These are phyloP conservation scores for Ciconia stormi DNA, from an alignment of 2,113 vertebrate species.

Conservation along the genomic window DNA sequence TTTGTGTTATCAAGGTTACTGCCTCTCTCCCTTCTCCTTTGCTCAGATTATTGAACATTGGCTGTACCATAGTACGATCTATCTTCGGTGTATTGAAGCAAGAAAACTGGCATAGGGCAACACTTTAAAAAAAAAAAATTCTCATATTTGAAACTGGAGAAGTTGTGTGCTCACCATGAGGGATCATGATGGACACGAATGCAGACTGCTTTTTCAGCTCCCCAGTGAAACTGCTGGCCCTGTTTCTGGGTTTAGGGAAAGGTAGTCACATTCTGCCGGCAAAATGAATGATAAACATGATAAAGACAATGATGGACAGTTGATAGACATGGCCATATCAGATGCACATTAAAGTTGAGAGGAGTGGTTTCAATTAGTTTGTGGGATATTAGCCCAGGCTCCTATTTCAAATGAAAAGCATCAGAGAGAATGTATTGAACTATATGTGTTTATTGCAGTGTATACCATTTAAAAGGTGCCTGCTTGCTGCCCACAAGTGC, in stretches of 20 bases:
- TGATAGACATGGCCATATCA: neutral
- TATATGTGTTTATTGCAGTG: neutral
- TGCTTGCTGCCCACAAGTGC: neutral
- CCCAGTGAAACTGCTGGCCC: neutral
- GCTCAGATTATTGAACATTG: neutral
- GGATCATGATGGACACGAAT: neutral
- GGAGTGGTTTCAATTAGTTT: neutral
- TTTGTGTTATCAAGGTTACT: neutral
- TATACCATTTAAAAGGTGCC: neutral
- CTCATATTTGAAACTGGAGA: neutral
- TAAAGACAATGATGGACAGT: neutral
- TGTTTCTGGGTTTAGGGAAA: neutral
- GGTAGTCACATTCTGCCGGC: neutral
- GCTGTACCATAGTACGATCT: fast-evolving
- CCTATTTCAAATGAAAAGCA: neutral
- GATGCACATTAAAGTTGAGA: neutral
- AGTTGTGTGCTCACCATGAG: neutral
- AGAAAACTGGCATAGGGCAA: neutral
- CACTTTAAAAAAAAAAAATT: neutral
- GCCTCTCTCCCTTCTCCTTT: neutral
- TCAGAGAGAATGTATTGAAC: neutral
- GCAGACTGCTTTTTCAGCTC: neutral
- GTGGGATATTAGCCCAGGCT: neutral
- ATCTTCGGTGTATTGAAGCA: fast-evolving
- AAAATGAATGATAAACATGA: neutral